phyloP scores from a whole-genome alignment of 1,140 invertebrate genomes.

The Papilio dardanus region DNA sequence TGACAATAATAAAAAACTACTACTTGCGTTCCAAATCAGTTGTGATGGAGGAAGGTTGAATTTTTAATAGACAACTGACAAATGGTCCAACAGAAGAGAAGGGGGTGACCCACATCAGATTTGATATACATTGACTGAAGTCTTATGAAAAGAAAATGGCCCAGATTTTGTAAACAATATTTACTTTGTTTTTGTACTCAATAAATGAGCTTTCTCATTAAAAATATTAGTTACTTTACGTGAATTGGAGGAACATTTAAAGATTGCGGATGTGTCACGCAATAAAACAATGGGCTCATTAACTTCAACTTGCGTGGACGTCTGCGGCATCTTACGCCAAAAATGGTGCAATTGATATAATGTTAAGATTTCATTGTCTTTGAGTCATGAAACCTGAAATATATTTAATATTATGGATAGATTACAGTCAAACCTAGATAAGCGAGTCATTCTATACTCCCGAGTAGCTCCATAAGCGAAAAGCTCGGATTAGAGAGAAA shows the following conservation, averaged over 20 bases:
- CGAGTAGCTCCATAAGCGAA: too few relatives aligned
- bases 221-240: neutral
- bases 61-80: slow-evolving; percentile 8
- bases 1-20: too few relatives aligned
- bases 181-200: neutral
- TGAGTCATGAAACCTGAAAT: neutral
- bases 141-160: neutral
- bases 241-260: neutral
- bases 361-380: neutral
- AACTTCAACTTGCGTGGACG: neutral
- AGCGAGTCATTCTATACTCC: too few relatives aligned
- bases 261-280: neutral
- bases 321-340: neutral
- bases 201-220: neutral
- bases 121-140: neutral
- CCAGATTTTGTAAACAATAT: neutral
- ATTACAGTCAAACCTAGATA: too few relatives aligned
- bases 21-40: too few relatives aligned
- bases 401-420: too few relatives aligned
- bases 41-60: neutral
- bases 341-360: neutral
- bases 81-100: neutral
- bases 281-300: slow-evolving; percentile 12
- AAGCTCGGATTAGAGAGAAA: too few relatives aligned
- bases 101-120: neutral